Base-by-base conservation (phyloP, 2,888 invertebrate species). In the Drosophila seclusa region DNA sequence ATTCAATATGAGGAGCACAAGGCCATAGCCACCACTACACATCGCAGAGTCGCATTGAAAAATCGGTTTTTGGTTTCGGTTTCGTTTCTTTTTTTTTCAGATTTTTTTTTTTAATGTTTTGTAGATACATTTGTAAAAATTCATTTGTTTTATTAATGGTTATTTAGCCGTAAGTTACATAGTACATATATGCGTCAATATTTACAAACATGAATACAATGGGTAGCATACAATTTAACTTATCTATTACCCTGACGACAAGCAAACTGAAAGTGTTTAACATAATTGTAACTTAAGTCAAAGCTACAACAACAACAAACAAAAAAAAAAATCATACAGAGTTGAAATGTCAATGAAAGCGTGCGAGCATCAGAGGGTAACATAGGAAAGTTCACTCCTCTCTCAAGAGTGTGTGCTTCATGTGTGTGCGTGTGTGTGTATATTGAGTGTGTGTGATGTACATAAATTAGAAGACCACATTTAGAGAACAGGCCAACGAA, bases 121-220 rank as follows among this genome's bases (percentile, higher is more conserved):
- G 38, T 67, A 27, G 24, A 77, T 58, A 59, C 31, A 61, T 58
- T 42, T 48, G 34, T 50, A 50, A 53, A 67, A 57, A 58, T 50
- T 50, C 49, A 38, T 68, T 24, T 24, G 48, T 60, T 80, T 80
- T 58, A 48, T 72, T 76, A 50, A 68, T 76, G 61, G 38, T 62
- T 77, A 48, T 53, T 70, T 63, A 71, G 53, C 68, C 78, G 64
- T 61, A 78, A 50, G 58, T 58, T 68, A 66, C 55, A 76, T 73
- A 71, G n/a, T 57, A 57, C 10, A 55, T 65, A 66, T 75, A 82
- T 80, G 80, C 76, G 86, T 76, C 78, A 85, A 87, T 87, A 87
- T 87, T 76, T 87, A 87, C 89, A 87, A 89, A 82, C 75, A 89
- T 89, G 89, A 88, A 72, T 78, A 80, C 68, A 79, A 72, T 75